Evolutionary conservation across 1,140 invertebrate species (phyloP), one percentile per base, ranked within the genome.

Genomic region (Pantala flavescens): DNA sequence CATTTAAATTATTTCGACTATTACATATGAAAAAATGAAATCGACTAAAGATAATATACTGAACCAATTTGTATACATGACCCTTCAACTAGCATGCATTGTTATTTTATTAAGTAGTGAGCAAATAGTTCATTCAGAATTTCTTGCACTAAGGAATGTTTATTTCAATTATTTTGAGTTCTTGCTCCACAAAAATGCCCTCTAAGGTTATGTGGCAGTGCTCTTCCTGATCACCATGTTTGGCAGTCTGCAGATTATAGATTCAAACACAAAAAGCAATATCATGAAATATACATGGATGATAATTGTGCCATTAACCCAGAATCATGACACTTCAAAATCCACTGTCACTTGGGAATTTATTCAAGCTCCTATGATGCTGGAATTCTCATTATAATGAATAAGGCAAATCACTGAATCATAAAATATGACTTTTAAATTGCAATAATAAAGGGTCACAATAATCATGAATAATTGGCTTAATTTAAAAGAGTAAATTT

Each of bases 101-200:
- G 49, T 63, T 21, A 63, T 21, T 63, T 63, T 14, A 19, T 63
- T 63, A 63, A 63, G n/a, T 63, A 19, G 49, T 63, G 49, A 63
- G 49, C 49, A 63, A 63, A 63, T 63, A 63, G 49, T 63, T 63
- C 49, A 63, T 63, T 63, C 49, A 63, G 49, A 16, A 63, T 63
- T 63, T 63, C 49, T 63, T 63, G 49, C 49, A 63, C 49, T 63
- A 63, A 12, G 49, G 49, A 63, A 63, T 63, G 49, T 63, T 63
- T 19, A 19, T 63, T 21, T 63, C 16, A 63, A 63, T 63, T 63
- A 7, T 3, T 63, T 63, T 63, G 49, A 63, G 49, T 63, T 63
- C 49, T 63, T 63, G 49, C 49, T 63, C 49, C 49, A 63, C 49
- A 63, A 63, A 63, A 63, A 63, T 63, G 49, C 49, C 49, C 12